These are phyloP conservation scores for Todiramphus saurophagus DNA, from an alignment of 2,113 vertebrate species.

Conservation along the genomic window DNA sequence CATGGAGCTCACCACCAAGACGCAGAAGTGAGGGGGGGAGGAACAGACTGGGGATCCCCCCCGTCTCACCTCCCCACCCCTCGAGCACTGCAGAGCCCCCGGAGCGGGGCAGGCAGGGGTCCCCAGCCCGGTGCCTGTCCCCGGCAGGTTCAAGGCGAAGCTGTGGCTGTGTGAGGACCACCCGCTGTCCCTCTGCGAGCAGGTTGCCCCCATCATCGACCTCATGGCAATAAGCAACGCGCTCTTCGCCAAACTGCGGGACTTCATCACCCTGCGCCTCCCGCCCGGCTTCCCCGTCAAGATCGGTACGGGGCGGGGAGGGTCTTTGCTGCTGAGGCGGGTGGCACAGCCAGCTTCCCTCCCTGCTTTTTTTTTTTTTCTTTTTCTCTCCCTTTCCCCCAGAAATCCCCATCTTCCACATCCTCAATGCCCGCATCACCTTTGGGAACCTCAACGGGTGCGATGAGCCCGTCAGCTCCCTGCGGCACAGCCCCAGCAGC, in stretches of 20 bases:
- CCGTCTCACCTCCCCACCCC: fast-evolving
- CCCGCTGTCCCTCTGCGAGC: constrained; percentile 91
- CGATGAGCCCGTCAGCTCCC: constrained; percentile 82
- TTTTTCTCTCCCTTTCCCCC: not conserved
- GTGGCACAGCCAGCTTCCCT: not conserved
- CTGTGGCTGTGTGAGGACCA: constrained; percentile 97
- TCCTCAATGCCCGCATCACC: constrained; percentile 96
- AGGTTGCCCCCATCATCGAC: constrained; percentile 96
- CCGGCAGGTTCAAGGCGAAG: constrained; percentile 94
- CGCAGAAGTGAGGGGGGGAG: constrained; percentile 87
- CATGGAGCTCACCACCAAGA: constrained; percentile 97
- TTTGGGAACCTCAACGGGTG: constrained; percentile 97
- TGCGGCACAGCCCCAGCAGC: constrained; percentile 82
- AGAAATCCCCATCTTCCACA: constrained; percentile 98
- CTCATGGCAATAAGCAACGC: constrained; percentile 98
- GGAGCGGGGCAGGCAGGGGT: not conserved
- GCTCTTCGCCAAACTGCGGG: constrained; percentile 93
- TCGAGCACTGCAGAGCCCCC: fast-evolving
- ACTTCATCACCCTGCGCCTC: constrained; percentile 94
- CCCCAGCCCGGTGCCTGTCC: not conserved
- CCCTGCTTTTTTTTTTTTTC: not conserved
- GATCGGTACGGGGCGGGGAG: constrained; percentile 81
- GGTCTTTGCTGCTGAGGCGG: not conserved
- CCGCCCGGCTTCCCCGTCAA: constrained; percentile 95
- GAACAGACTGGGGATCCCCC: not conserved